Base-by-base conservation (phyloP, 2,797 vertebrate genomes). In the Macroramphosus scolopax region DNA sequence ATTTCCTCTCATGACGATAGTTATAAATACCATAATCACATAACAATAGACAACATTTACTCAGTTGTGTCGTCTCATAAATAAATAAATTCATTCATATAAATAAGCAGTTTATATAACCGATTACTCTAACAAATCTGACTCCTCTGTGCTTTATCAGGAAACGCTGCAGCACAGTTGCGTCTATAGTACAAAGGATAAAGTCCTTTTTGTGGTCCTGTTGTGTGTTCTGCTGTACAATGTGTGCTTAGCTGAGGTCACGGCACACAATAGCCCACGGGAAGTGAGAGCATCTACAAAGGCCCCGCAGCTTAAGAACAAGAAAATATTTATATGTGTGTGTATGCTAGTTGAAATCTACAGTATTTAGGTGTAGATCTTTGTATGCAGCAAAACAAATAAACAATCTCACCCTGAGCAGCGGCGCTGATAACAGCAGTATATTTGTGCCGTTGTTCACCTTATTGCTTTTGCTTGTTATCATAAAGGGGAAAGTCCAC, bases 401-500 rank as follows among this genome's bases (percentile, higher is more conserved):
- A 42, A 58, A 54, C 54, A 4, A 25, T 46, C 51, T 12, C 15
- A 29, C 31, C 8, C 22, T 49, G 22, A 61, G 33, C 39, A 40
- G 25, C 48, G 41, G 14, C 28, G n/a, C 34, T 45, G 40, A 25
- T 43, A 36, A 46, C 30, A 40, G 37, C 36, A 15, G 18, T 14
- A 5, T 4, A 34, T 47, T 61, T 13, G 31, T 26, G 26, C 32
- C 60, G 39, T 45, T 51, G 38, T 46, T 63, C 47, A 53, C 53
- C 44, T 75, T 77, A 82, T 79, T 76, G 39, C 32, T 32, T 0
- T 41, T 0, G 14, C 40, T 9, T 42, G 63, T 68, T 85, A 81
- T 83, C 78, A 61, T 10, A 31, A 47, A 77, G 78, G 82, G 83
- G 84, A 88, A 88, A 84, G 84, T 87, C 77, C 85, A 6, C 55